A percentile compares a stretch with the other conserved stretches of the same genome.
Conservation (phyloP, 2,113 vertebrate species). For the Nesospiza acunhae region DNA sequence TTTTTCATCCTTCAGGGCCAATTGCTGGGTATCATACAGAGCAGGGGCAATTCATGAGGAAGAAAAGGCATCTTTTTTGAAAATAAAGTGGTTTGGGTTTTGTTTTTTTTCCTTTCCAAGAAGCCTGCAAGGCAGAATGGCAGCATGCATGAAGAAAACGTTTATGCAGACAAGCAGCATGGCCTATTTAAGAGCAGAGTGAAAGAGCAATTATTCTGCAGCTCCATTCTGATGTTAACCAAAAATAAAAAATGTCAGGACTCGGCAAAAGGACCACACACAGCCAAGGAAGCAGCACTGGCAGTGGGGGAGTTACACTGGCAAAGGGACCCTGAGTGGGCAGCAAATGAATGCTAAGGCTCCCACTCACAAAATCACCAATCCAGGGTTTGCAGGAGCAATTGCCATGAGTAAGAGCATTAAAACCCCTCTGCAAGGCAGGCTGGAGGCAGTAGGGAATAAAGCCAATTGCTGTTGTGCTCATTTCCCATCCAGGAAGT, state of each 20-base stretch:
- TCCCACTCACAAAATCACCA: neutral
- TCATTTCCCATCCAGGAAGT: neutral
- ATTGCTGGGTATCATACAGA: neutral
- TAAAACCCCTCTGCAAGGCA: neutral
- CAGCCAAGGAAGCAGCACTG: neutral
- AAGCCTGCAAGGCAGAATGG: neutral
- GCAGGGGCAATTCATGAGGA: neutral
- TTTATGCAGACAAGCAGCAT: neutral
- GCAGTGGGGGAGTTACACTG: neutral
- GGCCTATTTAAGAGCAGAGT: conserved; percentile 49
- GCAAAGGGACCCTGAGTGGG: neutral
- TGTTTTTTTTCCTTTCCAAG: neutral
- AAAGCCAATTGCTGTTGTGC: neutral
- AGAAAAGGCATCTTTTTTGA: conserved; percentile 2
- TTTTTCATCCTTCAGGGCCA: neutral
- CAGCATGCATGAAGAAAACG: conserved; percentile 9
- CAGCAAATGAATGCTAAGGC: neutral
- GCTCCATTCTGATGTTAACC: conserved; percentile 27
- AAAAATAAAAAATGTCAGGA: neutral
- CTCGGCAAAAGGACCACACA: conserved; percentile 6
- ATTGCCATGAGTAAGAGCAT: neutral
- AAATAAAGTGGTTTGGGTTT: neutral
- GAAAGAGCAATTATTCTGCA: conserved; percentile 46
- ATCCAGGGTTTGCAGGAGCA: neutral
- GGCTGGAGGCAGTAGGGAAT: neutral